Percentiles rank a stretch among this genome's conserved stretches.
Conservation (phyloP, 2,113 vertebrate species). For the Bagarius yarrelli region DNA sequence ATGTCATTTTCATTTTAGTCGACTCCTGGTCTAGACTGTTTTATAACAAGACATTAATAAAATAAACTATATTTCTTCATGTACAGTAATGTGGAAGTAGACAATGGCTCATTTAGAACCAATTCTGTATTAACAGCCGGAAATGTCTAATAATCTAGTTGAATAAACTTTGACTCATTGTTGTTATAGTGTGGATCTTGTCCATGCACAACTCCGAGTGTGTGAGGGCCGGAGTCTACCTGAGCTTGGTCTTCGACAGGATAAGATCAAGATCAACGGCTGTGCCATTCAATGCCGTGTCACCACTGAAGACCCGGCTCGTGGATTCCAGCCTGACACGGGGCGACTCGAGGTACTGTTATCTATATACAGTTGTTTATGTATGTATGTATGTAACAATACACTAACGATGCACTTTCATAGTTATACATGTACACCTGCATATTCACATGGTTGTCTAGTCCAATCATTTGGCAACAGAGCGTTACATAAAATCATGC, state of each 20-base stretch:
- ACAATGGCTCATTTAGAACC: background rate
- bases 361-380: background rate
- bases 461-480: background rate
- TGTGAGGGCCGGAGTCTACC: slow-evolving; percentile 74
- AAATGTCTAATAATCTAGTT: background rate
- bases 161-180: background rate
- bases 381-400: background rate
- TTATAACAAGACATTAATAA: background rate
- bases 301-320: slow-evolving; percentile 77
- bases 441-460: background rate
- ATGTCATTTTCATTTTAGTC: too few relatives aligned
- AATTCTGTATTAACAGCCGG: background rate
- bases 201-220: slow-evolving; percentile 77
- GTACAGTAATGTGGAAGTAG: background rate
- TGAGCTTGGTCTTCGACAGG: slow-evolving; percentile 74
- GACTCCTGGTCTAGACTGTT: too few relatives aligned
- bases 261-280: slow-evolving; percentile 74
- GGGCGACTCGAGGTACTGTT: slow-evolving; percentile 77
- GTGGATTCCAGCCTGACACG: slow-evolving; percentile 79
- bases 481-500: too few relatives aligned
- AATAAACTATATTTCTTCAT: background rate
- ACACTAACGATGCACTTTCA: background rate
- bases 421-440: background rate
- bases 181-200: slow-evolving; percentile 73
- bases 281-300: slow-evolving; percentile 80